A percentile compares a stretch with the other conserved stretches of the same genome.
Evolutionary conservation across 2,113 vertebrate species (phyloP).

Genomic region (Fregata magnificens): DNA sequence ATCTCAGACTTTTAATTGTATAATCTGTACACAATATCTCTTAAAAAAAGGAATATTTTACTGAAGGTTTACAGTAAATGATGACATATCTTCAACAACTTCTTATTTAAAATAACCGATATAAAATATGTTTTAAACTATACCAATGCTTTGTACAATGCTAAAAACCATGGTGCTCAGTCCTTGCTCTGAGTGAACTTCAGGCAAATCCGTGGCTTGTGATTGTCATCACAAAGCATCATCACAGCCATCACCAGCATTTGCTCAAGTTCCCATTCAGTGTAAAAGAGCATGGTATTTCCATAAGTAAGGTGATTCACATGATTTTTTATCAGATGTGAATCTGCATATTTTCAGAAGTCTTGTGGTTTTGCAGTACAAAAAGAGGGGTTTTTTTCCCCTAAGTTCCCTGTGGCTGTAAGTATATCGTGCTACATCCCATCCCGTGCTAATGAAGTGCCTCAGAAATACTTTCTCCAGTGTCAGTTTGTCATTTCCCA

Average conservation of each 20-base stretch:
- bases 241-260: neutral
- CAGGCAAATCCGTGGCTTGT: neutral
- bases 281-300: neutral
- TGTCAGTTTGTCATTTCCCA: neutral
- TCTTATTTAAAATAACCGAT: neutral
- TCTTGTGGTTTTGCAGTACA: neutral
- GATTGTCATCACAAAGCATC: neutral
- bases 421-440: neutral
- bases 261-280: neutral
- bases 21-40: neutral
- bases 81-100: neutral
- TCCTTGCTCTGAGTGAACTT: neutral
- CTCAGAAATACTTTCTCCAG: neutral
- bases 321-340: neutral
- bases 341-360: neutral
- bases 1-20: neutral
- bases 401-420: accelerated
- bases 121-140: neutral
- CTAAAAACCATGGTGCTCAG: neutral
- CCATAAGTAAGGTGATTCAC: neutral
- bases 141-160: neutral
- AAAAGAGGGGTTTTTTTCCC: neutral
- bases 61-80: neutral
- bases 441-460: neutral
- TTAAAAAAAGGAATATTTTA: neutral